Evolutionary conservation across 1,140 invertebrate genomes (phyloP), one percentile per base, ranked within the genome.

Genomic region (Cotesia typhae): DNA sequence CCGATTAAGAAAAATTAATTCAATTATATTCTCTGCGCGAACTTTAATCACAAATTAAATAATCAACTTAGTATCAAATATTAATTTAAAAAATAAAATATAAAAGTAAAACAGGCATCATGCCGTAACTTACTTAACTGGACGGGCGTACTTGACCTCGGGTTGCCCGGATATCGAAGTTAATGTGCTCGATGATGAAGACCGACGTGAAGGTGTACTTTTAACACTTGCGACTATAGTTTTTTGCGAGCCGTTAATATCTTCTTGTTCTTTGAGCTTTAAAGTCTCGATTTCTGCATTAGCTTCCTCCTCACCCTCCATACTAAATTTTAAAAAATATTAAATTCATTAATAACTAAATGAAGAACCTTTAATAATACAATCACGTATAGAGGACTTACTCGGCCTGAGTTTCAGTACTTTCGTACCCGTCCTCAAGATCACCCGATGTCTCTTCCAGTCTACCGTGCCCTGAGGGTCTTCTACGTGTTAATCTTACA

Each of bases 131-230:
- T 78, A 87, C 85, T 85, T 86, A 73, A 87, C 80, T 74, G 84
- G 84, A 69, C 82, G 83, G 66, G 85, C 84, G 76, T 83, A 86
- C 77, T 86, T 86, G 57, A 86, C 77, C 80, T 87, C 84, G 4
- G 83, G 82, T 64, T 83, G 81, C 67, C 74, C 79, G 41, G 41
- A 47, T 6, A 47, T 47, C 52, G 77, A 72, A 53, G 79, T 76
- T 52, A 81, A 73, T 36, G 78, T 76, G 36, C 78, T 79, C 14
- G 80, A 77, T 5, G 77, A 61, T 14, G 80, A 82, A 14, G 78
- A 77, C 64, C 78, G 74, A 70, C 74, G 82, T 60, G 75, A 74
- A 51, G 79, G 76, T 53, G 76, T 76, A 55, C 77, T 80, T 17
- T 72, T 73, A 38, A 78, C 77, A 47, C 77, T 81, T 3, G 80